These are phyloP conservation scores for Callyntrura sp. DNA, from an alignment of 2,888 invertebrate genomes.

Conservation along the genomic window DNA sequence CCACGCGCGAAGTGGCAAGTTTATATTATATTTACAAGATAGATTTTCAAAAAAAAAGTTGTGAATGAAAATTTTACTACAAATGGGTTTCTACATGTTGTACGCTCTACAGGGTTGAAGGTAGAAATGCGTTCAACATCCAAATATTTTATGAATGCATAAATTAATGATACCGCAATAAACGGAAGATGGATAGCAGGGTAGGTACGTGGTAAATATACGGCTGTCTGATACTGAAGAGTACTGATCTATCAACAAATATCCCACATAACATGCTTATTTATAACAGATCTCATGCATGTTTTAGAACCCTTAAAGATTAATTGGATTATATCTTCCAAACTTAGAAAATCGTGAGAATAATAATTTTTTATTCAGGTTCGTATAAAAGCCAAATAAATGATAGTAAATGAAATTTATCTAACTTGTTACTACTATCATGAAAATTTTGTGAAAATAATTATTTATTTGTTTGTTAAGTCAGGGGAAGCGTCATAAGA, in stretches of 20 bases:
- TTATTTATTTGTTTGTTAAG: conserved; percentile 30
- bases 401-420: not conserved
- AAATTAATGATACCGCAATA: not conserved
- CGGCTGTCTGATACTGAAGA: no score
- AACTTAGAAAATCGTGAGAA: conserved; percentile 71
- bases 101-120: not conserved
- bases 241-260: no score
- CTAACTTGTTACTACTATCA: conserved; percentile 44
- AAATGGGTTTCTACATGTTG: not conserved
- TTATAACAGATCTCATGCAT: no score
- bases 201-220: no score
- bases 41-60: not conserved
- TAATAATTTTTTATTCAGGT: conserved; percentile 59
- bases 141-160: conserved; percentile 32
- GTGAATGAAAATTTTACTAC: conserved; percentile 15
- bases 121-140: not conserved
- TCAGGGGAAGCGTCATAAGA: not conserved
- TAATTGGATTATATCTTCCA: conserved; percentile 56
- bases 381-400: conserved; percentile 20
- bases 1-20: conserved; percentile 3
- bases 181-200: conserved; percentile 40
- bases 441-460: conserved; percentile 23
- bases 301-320: conserved; percentile 56
- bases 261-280: no score
- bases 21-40: conserved; percentile 9